A percentile compares a stretch with the other conserved stretches of the same genome.
phyloP scores from a whole-genome alignment of 92 coral and sea anemone genomes.

The Nematostella vectensis region DNA sequence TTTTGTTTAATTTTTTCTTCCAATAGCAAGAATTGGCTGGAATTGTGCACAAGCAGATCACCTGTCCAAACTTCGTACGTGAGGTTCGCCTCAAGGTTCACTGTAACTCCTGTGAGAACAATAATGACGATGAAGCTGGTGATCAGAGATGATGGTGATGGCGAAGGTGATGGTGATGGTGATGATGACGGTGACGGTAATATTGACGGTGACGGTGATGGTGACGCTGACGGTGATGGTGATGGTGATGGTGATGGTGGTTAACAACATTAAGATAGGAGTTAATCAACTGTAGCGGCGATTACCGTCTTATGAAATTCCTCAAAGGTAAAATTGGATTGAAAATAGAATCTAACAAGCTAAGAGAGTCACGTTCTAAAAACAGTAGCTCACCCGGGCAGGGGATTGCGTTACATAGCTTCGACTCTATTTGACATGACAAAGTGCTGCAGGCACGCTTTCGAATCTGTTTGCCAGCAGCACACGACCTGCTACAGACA shows the following conservation, averaged over 20 bases:
- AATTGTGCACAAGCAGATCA: not conserved
- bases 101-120: not conserved
- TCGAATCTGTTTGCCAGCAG: not conserved
- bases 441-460: not conserved
- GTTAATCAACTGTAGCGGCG: too few relatives aligned
- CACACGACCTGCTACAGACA: not conserved
- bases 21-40: not conserved
- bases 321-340: too few relatives aligned
- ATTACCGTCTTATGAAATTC: too few relatives aligned
- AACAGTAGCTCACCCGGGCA: not conserved
- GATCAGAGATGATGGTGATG: not conserved
- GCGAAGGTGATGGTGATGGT: not conserved
- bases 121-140: not conserved
- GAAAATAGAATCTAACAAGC: too few relatives aligned
- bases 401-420: not conserved
- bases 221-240: not conserved
- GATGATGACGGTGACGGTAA: conserved; percentile 1
- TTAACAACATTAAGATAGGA: not conserved
- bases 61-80: conserved; percentile 4
- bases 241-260: conserved; percentile 1
- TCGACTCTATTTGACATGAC: not conserved
- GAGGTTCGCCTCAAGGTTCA: conserved; percentile 1
- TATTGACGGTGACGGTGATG: conserved; percentile 5
- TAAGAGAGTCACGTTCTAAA: too few relatives aligned
- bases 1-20: not conserved